Percentiles rank a stretch among this genome's conserved stretches.
phyloP scores from a whole-genome alignment of 2,113 vertebrate genomes.

The Callipepla californica region DNA sequence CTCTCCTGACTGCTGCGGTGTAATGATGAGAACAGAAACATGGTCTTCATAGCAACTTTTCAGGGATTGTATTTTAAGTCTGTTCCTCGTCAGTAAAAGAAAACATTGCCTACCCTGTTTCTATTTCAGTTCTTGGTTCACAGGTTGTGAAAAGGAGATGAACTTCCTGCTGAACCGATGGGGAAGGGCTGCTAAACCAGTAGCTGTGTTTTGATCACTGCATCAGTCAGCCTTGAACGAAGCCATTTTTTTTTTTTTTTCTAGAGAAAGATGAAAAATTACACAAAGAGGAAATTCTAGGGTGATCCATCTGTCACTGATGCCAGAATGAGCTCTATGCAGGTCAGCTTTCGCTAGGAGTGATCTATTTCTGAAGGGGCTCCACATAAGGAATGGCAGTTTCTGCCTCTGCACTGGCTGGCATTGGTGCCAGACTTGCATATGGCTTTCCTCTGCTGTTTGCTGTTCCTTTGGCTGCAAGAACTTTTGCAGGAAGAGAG shows the following conservation, averaged over 20 bases:
- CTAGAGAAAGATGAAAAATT: slow-evolving; percentile 38
- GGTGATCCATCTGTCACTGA: not conserved
- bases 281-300: not conserved
- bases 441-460: not conserved
- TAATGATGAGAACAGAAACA: not conserved
- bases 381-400: not conserved
- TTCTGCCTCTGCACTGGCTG: not conserved
- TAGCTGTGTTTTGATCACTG: not conserved
- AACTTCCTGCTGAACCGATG: slow-evolving; percentile 12
- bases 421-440: not conserved
- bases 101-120: not conserved
- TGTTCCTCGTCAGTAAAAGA: not conserved
- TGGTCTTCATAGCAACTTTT: not conserved
- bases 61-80: not conserved
- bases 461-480: not conserved
- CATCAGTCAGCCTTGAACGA: slow-evolving; percentile 3
- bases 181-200: slow-evolving; percentile 14
- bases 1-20: not conserved
- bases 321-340: not conserved
- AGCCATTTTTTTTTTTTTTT: slow-evolving; percentile 1
- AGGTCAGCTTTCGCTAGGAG: slow-evolving; percentile 15
- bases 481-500: not conserved
- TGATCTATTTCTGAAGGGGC: not conserved
- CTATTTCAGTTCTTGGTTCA: not conserved
- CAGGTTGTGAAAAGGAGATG: not conserved